Percentiles rank a stretch among this genome's conserved stretches.
These are phyloP conservation scores for Aselliscus stoliczkanus DNA, from an alignment of 2,797 vertebrate species.

Conservation along the genomic window DNA sequence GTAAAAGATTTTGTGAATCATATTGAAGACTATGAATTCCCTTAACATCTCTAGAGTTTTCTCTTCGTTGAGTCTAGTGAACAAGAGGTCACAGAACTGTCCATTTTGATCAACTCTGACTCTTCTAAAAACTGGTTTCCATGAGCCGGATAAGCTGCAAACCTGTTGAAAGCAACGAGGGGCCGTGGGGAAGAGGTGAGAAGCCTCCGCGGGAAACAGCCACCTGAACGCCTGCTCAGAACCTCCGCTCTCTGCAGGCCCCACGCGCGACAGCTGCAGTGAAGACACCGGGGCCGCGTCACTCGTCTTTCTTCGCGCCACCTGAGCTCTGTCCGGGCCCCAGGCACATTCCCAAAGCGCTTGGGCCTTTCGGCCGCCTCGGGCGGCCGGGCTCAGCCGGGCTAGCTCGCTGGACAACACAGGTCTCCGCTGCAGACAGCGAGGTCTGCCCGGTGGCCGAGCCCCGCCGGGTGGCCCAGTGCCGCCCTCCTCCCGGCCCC, in stretches of 20 bases:
- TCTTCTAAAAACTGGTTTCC: background rate
- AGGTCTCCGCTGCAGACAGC: accelerated
- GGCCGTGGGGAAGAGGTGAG: background rate
- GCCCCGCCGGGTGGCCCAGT: background rate
- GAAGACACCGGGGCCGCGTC: background rate
- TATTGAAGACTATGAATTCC: background rate
- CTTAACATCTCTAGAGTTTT: background rate
- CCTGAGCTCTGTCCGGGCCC: background rate
- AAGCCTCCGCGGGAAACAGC: background rate
- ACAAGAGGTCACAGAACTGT: background rate
- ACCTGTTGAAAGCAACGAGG: background rate
- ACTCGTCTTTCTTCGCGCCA: background rate
- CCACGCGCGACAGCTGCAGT: background rate
- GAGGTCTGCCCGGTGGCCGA: background rate
- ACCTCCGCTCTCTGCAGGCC: accelerated
- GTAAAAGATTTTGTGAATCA: background rate
- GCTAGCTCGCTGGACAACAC: accelerated
- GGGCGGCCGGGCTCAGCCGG: background rate
- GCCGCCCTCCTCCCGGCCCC: background rate
- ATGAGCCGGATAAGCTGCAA: background rate
- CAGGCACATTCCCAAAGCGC: background rate
- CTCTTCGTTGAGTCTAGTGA: background rate
- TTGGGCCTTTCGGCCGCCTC: background rate
- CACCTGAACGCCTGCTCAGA: background rate
- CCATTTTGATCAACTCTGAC: background rate